Conservation (phyloP, 2,797 vertebrate species). For the Echiichthys vipera region DNA sequence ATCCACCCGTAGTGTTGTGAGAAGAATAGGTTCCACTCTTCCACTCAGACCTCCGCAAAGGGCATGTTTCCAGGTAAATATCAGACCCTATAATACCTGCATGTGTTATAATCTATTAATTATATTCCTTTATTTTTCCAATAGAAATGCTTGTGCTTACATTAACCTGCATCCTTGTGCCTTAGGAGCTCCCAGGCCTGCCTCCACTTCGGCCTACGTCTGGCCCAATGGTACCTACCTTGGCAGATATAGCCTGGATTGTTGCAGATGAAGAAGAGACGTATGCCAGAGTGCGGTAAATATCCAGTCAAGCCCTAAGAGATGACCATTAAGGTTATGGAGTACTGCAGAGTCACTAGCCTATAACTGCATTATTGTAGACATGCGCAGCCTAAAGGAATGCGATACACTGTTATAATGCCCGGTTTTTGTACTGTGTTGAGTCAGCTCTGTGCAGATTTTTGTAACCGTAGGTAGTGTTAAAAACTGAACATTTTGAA, state of each 20-base stretch:
- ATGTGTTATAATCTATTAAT: neutral
- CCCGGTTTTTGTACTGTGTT: neutral
- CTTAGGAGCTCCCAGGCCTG: constrained; percentile 91
- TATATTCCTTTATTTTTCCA: neutral
- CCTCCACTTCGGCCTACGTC: constrained; percentile 87
- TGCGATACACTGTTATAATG: neutral
- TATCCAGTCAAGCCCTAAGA: constrained; percentile 14
- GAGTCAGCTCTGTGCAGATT: neutral
- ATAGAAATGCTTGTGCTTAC: neutral
- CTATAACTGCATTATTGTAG: neutral
- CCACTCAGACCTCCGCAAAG: constrained; percentile 94
- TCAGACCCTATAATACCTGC: neutral
- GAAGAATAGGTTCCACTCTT: constrained; percentile 96
- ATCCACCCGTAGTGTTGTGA: constrained; percentile 94
- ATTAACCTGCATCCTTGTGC: neutral
- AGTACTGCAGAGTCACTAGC: neutral
- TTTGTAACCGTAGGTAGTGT: neutral
- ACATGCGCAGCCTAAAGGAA: neutral
- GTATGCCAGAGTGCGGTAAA: constrained; percentile 95
- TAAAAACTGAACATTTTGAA: neutral
- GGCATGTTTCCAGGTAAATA: constrained; percentile 92
- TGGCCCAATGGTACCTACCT: constrained; percentile 91
- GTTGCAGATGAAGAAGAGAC: constrained; percentile 97
- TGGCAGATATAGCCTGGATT: constrained; percentile 98
- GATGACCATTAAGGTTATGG: neutral